Conservation (phyloP, 2,888 invertebrate species). For the Embidobia sp. region DNA sequence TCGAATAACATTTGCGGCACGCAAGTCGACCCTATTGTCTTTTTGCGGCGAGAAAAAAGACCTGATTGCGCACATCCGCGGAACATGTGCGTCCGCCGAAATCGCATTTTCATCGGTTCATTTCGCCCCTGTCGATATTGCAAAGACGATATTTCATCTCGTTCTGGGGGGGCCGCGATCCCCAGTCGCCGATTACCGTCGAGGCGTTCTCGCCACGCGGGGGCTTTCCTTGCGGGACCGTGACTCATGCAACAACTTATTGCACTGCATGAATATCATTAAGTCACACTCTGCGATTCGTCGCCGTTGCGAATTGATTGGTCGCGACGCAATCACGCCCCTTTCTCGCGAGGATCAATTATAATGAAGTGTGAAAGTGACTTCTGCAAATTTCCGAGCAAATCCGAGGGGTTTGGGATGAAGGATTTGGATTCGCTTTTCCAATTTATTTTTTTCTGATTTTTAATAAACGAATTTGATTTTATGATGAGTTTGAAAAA, state of each 20-base stretch:
- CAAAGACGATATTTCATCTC: conserved; percentile 77
- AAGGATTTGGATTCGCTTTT: too few species aligned
- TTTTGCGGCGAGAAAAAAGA: conserved; percentile 45
- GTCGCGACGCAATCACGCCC: too few species aligned
- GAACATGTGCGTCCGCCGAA: conserved; percentile 40
- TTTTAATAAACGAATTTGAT: too few species aligned
- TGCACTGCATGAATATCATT: conserved; percentile 75
- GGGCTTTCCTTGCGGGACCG: conserved; percentile 58
- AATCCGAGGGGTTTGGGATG: too few species aligned
- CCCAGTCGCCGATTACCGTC: conserved; percentile 70
- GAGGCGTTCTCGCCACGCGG: conserved; percentile 56
- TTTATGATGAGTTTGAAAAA: too few species aligned
- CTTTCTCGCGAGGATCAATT: too few species aligned
- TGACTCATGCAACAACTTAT: conserved; percentile 64
- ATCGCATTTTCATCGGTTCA: conserved; percentile 67
- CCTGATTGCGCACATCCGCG: conserved; percentile 60
- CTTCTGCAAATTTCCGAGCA: too few species aligned
- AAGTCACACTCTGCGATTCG: conserved; percentile 68
- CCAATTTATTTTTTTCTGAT: too few species aligned
- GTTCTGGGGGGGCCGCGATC: conserved; percentile 58
- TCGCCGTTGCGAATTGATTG: conserved; percentile 77
- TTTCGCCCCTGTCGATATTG: conserved; percentile 73
- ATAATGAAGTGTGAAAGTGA: too few species aligned
- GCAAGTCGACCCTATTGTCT: conserved; percentile 38
- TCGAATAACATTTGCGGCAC: conserved; percentile 34